phyloP scores from a whole-genome alignment of 1,140 invertebrate species.

The Sarcophaga bullata region DNA sequence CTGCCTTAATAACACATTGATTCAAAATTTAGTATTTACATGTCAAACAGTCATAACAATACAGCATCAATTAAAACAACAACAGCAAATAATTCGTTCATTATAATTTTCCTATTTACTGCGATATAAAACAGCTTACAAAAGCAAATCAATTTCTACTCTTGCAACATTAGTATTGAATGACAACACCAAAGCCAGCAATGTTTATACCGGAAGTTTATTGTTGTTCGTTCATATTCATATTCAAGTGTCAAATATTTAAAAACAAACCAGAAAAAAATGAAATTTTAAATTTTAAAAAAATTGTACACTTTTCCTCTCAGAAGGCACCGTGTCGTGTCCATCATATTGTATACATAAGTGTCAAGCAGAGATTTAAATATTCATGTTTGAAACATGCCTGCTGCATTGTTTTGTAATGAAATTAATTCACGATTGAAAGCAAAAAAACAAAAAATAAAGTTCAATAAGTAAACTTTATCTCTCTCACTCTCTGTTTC shows the following conservation, averaged over 20 bases:
- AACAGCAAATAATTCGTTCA: too few species aligned
- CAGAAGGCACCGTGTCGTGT: not conserved
- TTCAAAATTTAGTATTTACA: slow-evolving; percentile 22
- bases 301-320: not conserved
- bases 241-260: not conserved
- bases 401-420: not conserved
- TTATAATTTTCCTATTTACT: not conserved
- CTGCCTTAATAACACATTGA: not conserved
- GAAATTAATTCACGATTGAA: slow-evolving; percentile 4
- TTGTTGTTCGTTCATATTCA: not conserved
- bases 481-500: not conserved
- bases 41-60: slow-evolving; percentile 9
- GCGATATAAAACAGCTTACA: not conserved
- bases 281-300: too few species aligned
- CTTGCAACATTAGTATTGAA: not conserved
- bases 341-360: not conserved
- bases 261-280: not conserved
- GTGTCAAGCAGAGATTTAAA: not conserved
- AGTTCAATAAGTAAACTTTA: too few species aligned
- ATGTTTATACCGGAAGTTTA: slow-evolving; percentile 24
- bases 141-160: not conserved
- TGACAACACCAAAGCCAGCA: not conserved
- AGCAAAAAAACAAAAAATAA: not conserved
- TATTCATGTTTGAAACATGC: not conserved
- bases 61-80: not conserved